These are phyloP conservation scores for Corbicula japonica DNA, from an alignment of 2,888 invertebrate genomes.

Conservation along the genomic window DNA sequence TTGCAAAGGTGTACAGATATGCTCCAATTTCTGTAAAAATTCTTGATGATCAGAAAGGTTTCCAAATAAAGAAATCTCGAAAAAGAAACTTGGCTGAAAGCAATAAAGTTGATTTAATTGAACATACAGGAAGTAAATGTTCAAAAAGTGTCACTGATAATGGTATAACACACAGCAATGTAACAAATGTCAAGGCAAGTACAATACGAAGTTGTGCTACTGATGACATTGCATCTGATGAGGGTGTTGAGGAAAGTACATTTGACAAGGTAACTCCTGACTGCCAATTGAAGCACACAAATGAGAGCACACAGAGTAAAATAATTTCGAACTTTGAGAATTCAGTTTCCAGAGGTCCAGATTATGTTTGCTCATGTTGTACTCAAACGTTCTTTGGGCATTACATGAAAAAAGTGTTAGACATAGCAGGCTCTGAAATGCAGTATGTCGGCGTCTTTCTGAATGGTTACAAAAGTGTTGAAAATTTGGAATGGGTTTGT, in stretches of 20 bases:
- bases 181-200: neutral
- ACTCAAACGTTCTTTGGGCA: conserved; percentile 27
- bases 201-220: neutral
- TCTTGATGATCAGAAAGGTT: neutral
- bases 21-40: neutral
- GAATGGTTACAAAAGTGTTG: no score
- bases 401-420: neutral
- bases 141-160: no score
- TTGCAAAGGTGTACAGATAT: neutral
- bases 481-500: no score
- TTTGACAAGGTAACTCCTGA: neutral
- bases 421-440: no score
- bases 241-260: neutral
- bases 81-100: no score
- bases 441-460: no score
- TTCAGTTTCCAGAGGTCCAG: conserved; percentile 16
- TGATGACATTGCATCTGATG: no score
- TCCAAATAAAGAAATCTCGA: no score
- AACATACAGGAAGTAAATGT: no score
- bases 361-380: conserved; percentile 36
- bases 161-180: neutral
- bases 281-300: neutral
- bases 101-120: no score
- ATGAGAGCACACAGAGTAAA: no score
- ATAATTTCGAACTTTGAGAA: conserved; percentile 3